phyloP scores from a whole-genome alignment of 2,113 vertebrate genomes.

The Arenaria interpres region DNA sequence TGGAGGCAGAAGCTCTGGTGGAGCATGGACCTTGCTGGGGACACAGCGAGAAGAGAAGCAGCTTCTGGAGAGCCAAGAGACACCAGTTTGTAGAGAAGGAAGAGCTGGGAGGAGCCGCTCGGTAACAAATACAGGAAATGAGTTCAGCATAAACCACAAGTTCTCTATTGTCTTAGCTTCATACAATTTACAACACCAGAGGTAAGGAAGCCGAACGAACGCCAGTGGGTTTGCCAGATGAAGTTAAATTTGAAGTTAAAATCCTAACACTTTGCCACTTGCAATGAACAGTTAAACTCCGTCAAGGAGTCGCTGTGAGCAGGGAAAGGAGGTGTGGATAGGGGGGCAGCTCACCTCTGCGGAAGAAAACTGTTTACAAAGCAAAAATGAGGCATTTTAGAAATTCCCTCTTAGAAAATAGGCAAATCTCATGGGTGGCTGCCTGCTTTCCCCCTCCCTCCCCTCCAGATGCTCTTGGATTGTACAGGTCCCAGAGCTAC shows the following conservation, averaged over 20 bases:
- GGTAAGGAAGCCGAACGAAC: neutral
- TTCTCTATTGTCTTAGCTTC: slow-evolving; percentile 54
- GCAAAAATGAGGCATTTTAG: neutral
- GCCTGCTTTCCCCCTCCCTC: neutral
- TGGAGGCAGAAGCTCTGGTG: neutral
- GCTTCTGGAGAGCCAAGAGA: neutral
- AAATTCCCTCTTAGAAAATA: neutral
- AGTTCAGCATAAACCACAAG: slow-evolving; percentile 54
- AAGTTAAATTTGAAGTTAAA: neutral
- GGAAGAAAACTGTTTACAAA: neutral
- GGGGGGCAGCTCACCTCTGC: neutral
- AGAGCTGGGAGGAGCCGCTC: neutral
- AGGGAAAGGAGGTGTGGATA: neutral
- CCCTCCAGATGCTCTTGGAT: neutral
- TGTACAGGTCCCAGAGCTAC: neutral
- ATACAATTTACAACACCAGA: neutral
- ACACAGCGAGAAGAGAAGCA: fast-evolving
- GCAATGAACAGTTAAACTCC: neutral
- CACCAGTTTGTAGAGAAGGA: neutral
- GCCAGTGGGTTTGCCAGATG: neutral
- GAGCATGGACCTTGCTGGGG: fast-evolving
- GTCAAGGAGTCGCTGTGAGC: fast-evolving
- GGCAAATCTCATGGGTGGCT: neutral
- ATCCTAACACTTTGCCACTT: fast-evolving
- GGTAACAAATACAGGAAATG: slow-evolving; percentile 60